Percentiles rank a stretch among this genome's conserved stretches.
Evolutionary conservation across 2,888 invertebrate species (phyloP).

Genomic region (Syrphus vitripennis): DNA sequence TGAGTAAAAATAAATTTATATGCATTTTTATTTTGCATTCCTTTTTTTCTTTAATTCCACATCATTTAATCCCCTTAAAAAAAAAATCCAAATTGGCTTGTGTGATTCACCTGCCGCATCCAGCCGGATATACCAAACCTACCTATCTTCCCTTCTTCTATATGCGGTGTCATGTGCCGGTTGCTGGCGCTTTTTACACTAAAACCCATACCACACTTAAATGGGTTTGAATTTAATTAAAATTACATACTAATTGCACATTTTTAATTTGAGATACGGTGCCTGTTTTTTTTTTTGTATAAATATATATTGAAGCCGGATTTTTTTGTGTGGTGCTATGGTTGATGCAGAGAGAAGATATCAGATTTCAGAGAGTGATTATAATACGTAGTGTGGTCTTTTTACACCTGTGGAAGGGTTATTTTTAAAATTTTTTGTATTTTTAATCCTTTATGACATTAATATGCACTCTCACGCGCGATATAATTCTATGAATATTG

Average conservation of each 20-base stretch:
- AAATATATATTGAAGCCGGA: conserved; percentile 11
- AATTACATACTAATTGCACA: conserved; percentile 62
- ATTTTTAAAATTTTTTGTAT: background rate
- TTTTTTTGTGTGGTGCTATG: background rate
- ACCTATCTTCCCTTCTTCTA: background rate
- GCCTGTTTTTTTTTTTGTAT: background rate
- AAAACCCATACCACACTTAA: conserved; percentile 25
- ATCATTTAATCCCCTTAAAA: conserved; percentile 31
- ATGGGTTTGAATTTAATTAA: conserved; percentile 44
- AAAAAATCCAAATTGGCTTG: background rate
- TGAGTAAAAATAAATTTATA: conserved; percentile 81
- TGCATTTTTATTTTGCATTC: background rate
- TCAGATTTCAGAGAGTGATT: conserved; percentile 43
- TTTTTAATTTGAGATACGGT: conserved; percentile 31
- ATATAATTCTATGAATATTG: conserved; percentile 58
- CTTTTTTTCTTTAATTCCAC: conserved; percentile 7
- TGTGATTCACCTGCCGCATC: conserved; percentile 21
- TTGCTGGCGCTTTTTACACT: conserved; percentile 28
- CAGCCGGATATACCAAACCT: conserved; percentile 17
- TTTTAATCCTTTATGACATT: conserved; percentile 60
- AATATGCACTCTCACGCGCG: conserved; percentile 50
- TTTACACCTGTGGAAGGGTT: conserved; percentile 42
- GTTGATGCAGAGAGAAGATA: conserved; percentile 9
- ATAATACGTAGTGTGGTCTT: conserved; percentile 8
- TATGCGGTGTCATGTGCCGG: background rate